Percentiles rank a stretch among this genome's conserved stretches.
Conservation (phyloP, 1,140 invertebrate species). For the Tetramorium simillimum region DNA sequence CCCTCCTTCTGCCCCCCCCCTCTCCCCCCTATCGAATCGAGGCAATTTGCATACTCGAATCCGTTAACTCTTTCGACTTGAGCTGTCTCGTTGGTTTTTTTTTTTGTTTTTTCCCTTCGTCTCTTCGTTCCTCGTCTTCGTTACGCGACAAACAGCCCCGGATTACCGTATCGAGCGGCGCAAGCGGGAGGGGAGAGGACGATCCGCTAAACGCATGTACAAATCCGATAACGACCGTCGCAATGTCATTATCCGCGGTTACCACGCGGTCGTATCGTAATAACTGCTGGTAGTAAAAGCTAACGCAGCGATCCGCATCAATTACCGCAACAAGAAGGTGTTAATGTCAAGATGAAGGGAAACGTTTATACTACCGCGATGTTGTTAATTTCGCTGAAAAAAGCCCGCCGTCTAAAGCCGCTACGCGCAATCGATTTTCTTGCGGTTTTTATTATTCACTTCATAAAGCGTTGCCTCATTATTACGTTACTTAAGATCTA, state of each 20-base stretch:
- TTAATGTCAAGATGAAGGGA: conserved; percentile 35
- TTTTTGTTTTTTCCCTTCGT: neutral
- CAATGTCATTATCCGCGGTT: conserved; percentile 30
- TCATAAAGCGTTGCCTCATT: neutral
- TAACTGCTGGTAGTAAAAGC: conserved; percentile 41
- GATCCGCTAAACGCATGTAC: conserved; percentile 21
- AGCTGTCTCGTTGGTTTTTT: neutral
- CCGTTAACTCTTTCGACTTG: conserved; percentile 38
- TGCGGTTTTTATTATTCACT: neutral
- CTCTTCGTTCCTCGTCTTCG: neutral
- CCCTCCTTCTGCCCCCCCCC: neutral
- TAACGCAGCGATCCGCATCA: conserved; percentile 49
- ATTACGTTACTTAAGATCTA: neutral
- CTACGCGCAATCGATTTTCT: conserved; percentile 28
- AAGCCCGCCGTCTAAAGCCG: neutral
- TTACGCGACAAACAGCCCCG: conserved; percentile 1
- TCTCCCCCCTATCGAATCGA: conserved; percentile 29
- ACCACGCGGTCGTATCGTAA: conserved; percentile 30
- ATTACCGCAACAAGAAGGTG: conserved; percentile 43
- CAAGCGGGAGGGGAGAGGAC: neutral
- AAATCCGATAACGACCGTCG: conserved; percentile 41
- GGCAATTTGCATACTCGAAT: conserved; percentile 65
- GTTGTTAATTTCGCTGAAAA: neutral
- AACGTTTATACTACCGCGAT: conserved; percentile 17
- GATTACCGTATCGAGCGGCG: neutral